Percentiles rank a stretch among this genome's conserved stretches.
Conservation (phyloP, 2,113 vertebrate genomes). For the Siniperca chuatsi region DNA sequence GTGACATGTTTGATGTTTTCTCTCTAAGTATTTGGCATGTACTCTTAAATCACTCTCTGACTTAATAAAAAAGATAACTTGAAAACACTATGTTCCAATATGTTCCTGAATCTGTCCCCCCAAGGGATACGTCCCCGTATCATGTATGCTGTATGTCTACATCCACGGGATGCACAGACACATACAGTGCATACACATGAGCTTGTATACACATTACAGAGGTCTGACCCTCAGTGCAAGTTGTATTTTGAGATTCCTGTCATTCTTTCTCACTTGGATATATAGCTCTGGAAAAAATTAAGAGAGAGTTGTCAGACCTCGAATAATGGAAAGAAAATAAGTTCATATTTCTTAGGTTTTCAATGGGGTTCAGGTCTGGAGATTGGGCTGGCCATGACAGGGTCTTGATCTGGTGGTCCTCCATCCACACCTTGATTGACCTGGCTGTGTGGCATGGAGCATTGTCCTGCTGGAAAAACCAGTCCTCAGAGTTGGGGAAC, state of each 20-base stretch:
- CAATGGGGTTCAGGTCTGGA: too few species aligned
- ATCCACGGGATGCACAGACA: constrained; percentile 14
- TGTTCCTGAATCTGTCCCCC: constrained; percentile 26
- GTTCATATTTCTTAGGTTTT: too few species aligned
- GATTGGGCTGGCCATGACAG: too few species aligned
- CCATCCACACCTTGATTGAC: too few species aligned
- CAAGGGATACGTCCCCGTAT: background rate
- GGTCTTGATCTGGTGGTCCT: too few species aligned
- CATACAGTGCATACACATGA: background rate
- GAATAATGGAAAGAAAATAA: too few species aligned
- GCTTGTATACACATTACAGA: background rate
- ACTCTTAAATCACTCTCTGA: constrained; percentile 52
- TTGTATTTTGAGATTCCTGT: background rate
- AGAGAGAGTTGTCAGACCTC: too few species aligned
- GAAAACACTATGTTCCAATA: constrained; percentile 24
- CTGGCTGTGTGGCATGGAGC: too few species aligned
- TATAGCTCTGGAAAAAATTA: too few species aligned
- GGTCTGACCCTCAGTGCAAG: background rate
- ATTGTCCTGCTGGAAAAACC: too few species aligned
- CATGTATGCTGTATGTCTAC: background rate
- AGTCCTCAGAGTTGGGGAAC: too few species aligned
- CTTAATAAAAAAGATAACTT: constrained; percentile 31
- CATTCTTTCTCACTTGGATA: background rate
- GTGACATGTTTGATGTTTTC: constrained; percentile 60
- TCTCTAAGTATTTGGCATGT: constrained; percentile 23